phyloP scores from a whole-genome alignment of 1,140 invertebrate species.

The Xylocopa sonorina region DNA sequence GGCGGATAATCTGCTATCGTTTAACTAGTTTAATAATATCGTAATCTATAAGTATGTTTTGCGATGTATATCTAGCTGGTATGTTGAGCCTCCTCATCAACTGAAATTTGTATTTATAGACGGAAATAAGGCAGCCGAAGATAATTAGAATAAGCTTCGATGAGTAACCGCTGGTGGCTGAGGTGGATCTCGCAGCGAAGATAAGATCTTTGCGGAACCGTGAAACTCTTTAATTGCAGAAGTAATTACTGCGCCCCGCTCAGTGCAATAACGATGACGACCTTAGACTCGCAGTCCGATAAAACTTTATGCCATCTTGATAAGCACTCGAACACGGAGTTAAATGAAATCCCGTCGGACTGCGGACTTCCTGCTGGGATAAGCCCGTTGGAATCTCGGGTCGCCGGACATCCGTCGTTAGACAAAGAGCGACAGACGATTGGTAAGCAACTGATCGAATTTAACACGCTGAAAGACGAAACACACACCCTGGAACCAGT shows the following conservation, averaged over 20 bases:
- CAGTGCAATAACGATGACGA: slow-evolving; percentile 57
- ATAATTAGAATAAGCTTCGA: slow-evolving; percentile 43
- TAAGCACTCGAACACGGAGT: slow-evolving; percentile 46
- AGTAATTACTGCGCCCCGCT: slow-evolving; percentile 39
- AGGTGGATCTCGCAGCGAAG: slow-evolving; percentile 34
- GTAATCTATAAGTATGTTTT: slow-evolving; percentile 1
- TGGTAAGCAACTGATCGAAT: slow-evolving; percentile 78
- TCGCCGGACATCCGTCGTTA: slow-evolving; percentile 86
- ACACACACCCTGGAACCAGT: too few relatives aligned
- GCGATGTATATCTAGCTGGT: background rate
- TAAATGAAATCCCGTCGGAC: slow-evolving; percentile 28
- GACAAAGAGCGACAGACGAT: slow-evolving; percentile 81
- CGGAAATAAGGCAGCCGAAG: slow-evolving; percentile 26
- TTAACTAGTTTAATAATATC: background rate
- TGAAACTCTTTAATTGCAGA: slow-evolving; percentile 61
- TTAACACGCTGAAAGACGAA: background rate
- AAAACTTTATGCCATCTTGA: slow-evolving; percentile 54
- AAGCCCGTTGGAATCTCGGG: slow-evolving; percentile 84
- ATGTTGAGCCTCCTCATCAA: slow-evolving; percentile 15
- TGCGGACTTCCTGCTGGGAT: slow-evolving; percentile 69
- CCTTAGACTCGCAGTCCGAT: slow-evolving; percentile 50
- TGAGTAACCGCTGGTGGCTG: slow-evolving; percentile 14
- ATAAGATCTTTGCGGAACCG: slow-evolving; percentile 47
- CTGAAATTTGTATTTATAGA: slow-evolving; percentile 46
- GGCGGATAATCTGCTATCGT: background rate